Conservation (phyloP, 1,140 invertebrate species). For the Drosophila pseudoananassae region DNA sequence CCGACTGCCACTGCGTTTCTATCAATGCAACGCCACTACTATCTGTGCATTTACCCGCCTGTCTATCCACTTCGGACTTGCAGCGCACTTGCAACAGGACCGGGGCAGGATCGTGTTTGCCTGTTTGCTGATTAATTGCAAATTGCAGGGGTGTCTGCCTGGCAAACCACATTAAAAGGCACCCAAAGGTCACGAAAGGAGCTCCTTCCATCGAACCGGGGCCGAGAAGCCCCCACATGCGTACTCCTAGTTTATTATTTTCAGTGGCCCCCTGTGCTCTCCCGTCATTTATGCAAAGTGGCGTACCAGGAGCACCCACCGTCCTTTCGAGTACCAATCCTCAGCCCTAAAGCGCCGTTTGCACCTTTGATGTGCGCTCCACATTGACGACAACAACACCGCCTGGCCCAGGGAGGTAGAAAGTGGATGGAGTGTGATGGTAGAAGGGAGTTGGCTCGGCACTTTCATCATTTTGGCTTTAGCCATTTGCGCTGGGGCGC, state of each 20-base stretch:
- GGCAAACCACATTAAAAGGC: constrained; percentile 79
- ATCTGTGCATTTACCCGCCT: constrained; percentile 7
- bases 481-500: constrained; percentile 71
- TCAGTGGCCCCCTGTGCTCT: constrained; percentile 21
- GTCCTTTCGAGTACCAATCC: constrained; percentile 36
- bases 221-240: constrained; percentile 37
- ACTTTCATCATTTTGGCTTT: constrained; percentile 80
- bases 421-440: constrained; percentile 2
- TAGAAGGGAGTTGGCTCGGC: constrained; percentile 32
- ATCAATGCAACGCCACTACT: constrained; percentile 54
- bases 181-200: constrained; percentile 71
- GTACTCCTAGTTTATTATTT: constrained; percentile 81
- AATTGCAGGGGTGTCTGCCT: constrained; percentile 77
- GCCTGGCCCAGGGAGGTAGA: background rate
- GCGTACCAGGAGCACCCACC: constrained; percentile 50
- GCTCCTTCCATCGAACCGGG: constrained; percentile 56
- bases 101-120: constrained; percentile 33
- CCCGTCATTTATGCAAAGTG: constrained; percentile 77
- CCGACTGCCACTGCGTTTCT: constrained; percentile 33
- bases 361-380: constrained; percentile 75
- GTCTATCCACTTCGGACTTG: constrained; percentile 30
- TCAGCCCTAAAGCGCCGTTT: constrained; percentile 56
- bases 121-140: constrained; percentile 79
- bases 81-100: constrained; percentile 8
- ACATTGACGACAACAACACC: constrained; percentile 54